Evolutionary conservation across 2,888 invertebrate genomes (phyloP), one percentile per base, ranked within the genome.

Genomic region (Metopia argyrocephala): DNA sequence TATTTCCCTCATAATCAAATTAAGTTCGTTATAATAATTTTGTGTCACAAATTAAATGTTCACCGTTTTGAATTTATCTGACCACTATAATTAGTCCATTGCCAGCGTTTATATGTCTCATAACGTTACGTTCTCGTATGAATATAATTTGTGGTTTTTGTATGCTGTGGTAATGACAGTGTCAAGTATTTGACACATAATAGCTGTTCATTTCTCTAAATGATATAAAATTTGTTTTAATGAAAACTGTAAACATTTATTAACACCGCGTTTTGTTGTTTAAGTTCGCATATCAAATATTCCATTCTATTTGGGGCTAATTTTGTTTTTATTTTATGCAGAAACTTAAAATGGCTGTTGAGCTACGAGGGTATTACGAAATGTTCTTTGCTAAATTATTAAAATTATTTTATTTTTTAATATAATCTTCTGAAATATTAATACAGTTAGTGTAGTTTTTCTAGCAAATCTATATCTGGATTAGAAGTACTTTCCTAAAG

Each of bases 181-280:
- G 12, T 12, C 12, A 3, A 7, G 2, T 3, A 38, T 38, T 3
- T 38, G 38, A 15, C 38, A 15, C 38, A n/a, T 38, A 38, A 15
- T 15, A 38, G 15, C 0, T 38, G 15, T 38, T 38, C 15, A 9
- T 12, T 4, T 38, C 4, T 38, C 9, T 15, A 38, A 38, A 38
- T 59, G 59, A 59, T 38, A n/a, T 59, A 21, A 38, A 59, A 38
- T 23, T n/a, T 12, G 59, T 23, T 38, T 38, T 59, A 59, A 59
- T 59, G 38, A 38, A 38, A n/a, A 38, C 38, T n/a, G 23, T 59
- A 59, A 59, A 59, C 38, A 23, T 59, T 59, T 38, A 4, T 38
- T 38, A 9, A 15, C n/a, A 38, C 38, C 38, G 15, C 15, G 3
- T 38, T 38, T 38, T 38, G 15, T 15, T 12, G 9, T 38, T 38